These are phyloP conservation scores for Danaus plexippus DNA, from an alignment of 1,140 invertebrate species.

Conservation along the genomic window DNA sequence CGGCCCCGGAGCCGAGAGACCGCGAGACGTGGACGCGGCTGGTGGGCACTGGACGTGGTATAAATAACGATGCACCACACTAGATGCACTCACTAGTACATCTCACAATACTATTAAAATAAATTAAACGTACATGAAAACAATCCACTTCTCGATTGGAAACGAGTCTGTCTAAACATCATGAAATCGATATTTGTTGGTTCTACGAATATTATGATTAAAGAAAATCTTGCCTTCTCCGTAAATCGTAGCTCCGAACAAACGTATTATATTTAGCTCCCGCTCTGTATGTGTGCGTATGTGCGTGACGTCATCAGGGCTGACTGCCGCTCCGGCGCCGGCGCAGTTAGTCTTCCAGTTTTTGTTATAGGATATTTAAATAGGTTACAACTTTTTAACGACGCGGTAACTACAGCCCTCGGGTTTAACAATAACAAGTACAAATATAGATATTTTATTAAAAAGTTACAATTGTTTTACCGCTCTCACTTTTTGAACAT, in stretches of 20 bases:
- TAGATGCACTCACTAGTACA: too few relatives aligned
- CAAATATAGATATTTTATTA: too few relatives aligned
- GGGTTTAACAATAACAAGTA: too few relatives aligned
- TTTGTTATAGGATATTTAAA: slow-evolving; percentile 28
- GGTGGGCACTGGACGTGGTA: background rate
- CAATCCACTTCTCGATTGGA: too few relatives aligned
- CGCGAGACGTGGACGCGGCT: slow-evolving; percentile 25
- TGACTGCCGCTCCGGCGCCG: slow-evolving; percentile 29
- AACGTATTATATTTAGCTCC: slow-evolving; percentile 34
- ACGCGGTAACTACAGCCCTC: background rate
- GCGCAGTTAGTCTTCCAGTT: slow-evolving; percentile 35
- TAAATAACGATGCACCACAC: too few relatives aligned
- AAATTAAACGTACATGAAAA: slow-evolving; percentile 13
- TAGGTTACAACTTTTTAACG: slow-evolving; percentile 25
- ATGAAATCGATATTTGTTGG: slow-evolving; percentile 9
- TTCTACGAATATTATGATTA: slow-evolving; percentile 15
- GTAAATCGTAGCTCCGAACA: slow-evolving; percentile 22
- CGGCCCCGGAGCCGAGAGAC: slow-evolving; percentile 10
- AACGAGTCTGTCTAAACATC: too few relatives aligned
- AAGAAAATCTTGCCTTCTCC: slow-evolving; percentile 25
- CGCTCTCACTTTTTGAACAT: too few relatives aligned
- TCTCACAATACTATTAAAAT: background rate
- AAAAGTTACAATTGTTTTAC: too few relatives aligned
- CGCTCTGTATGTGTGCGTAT: slow-evolving; percentile 13
- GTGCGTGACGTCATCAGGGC: slow-evolving; percentile 32